Evolutionary conservation across 2,888 invertebrate species (phyloP), one percentile per base, ranked within the genome.

Genomic region (Orthosia cruda): DNA sequence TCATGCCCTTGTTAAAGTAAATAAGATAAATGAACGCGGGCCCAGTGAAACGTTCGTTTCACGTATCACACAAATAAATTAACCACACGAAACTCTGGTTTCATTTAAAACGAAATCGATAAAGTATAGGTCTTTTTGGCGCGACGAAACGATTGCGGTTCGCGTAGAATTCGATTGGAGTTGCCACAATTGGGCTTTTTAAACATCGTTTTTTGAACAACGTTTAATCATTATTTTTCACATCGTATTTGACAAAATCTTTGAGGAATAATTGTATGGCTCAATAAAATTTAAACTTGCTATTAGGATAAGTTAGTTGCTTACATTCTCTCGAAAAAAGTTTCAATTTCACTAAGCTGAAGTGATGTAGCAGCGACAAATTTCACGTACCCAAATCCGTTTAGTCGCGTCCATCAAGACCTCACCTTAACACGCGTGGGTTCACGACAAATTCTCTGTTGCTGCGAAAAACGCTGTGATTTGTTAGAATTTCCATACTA

Each of bases 1-100:
- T 92, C 93, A 92, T 91, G 93, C 93, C 91, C 94, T 92, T 89
- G 91, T 92, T 89, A 89, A 92, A 93, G 93, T 93, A 94, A 94
- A 93, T 93, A 93, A 94, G 94, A 94, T 94, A 92, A 94, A 94
- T 93, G 93, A 90, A 89, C 89, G 80, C 67, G 67, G 80, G 84
- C 84, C 85, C 87, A 89, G 88, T 88, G 89, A 87, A 90, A 90
- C 88, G 91, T 90, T 91, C 90, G 89, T 88, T 93, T 90, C 89
- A 86, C 90, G 92, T 92, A 92, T 91, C 91, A 89, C 90, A 89
- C 89, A 92, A 92, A 93, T 93, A 93, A 93, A 93, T 93, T 93
- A 91, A 92, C 90, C 89, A 83, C 88, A 79, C 68, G 82, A 71
- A 84, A 74, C 79, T 74, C 72, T 71, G 74, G 72, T 88, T 88